Base-by-base conservation (phyloP, 2,797 vertebrate genomes). In the Acropternis orthonyx region DNA sequence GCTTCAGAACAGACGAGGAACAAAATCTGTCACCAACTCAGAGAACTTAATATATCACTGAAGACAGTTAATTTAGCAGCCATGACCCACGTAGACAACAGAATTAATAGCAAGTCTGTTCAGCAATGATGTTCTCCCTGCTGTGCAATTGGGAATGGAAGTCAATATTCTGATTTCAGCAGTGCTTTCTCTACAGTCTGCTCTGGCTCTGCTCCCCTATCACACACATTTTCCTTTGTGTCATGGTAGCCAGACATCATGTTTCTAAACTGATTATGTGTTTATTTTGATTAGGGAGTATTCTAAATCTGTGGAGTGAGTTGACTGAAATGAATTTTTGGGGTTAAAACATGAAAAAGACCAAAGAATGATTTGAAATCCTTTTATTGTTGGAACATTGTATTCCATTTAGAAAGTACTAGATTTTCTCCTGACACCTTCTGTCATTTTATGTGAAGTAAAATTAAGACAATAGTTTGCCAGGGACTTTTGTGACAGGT, bases 1-100 rank as follows among this genome's bases (percentile, higher is more conserved):
- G 89, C 71, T 92, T 89, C 68, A 65, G 73, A 96, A 91, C 30
- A 79, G 90, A 94, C 79, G 89, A 97, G 92, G 94, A 97, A 93
- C 37, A 2, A 95, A 97, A 96, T 80, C 95, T 98, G 97, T 97
- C 97, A 97, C 2, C 12, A 97, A 95, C 93, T 43, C 88, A 92
- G 94, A 97, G 94, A 97, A 96, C 96, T 97, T 98, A 97, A 98
- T 98, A 97, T 97, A 97, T 98, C 97, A 98, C 92, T 96, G 95
- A 97, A 96, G 97, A 97, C 97, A 97, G 96, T 97, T 97, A 97
- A 97, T 97, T 97, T 97, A 97, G 92, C 94, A 97, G 72, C 85
- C 78, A 77, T 96, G 95, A 94, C 96, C 97, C 93, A 88, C 93
- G 93, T 54, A 96, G 89, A 89, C 93, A 95, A 92, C 90, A 94